Evolutionary conservation across 2,113 vertebrate species (phyloP).

Genomic region (Peromyscus leucopus): DNA sequence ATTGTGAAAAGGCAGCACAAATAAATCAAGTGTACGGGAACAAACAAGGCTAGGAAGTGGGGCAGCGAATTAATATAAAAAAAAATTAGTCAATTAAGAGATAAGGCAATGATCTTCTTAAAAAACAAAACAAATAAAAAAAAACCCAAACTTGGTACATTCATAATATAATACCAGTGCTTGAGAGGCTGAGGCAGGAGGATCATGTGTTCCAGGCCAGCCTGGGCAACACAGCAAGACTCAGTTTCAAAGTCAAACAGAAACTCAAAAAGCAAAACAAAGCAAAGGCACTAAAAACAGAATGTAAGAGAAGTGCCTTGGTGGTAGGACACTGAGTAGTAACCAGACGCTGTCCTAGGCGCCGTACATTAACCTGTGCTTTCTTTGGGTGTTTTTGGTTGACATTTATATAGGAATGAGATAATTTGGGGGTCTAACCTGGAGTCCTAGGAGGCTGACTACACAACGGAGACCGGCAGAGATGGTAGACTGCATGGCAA

Average conservation of each 20-base stretch:
- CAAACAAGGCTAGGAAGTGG: neutral
- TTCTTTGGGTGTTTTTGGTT: slow-evolving; percentile 4
- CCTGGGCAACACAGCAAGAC: neutral
- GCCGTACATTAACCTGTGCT: neutral
- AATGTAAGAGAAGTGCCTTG: neutral
- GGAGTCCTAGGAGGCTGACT: neutral
- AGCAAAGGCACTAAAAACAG: neutral
- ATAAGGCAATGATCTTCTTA: neutral
- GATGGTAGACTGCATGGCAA: neutral
- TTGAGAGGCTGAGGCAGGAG: neutral
- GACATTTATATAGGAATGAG: neutral
- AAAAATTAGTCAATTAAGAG: neutral
- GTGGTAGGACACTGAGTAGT: neutral
- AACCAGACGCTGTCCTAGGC: too few relatives aligned
- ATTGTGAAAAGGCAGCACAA: neutral
- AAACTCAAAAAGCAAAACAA: too few relatives aligned
- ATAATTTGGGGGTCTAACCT: neutral
- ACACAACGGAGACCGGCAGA: neutral
- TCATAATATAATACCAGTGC: neutral
- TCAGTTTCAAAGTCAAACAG: neutral
- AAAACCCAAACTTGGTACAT: neutral
- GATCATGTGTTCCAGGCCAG: neutral
- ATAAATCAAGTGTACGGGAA: neutral
- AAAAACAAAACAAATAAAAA: neutral
- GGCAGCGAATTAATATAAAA: neutral